Percentiles rank a stretch among this genome's conserved stretches.
Evolutionary conservation across 2,797 vertebrate species (phyloP).

Genomic region (Poeciliopsis gracilis): DNA sequence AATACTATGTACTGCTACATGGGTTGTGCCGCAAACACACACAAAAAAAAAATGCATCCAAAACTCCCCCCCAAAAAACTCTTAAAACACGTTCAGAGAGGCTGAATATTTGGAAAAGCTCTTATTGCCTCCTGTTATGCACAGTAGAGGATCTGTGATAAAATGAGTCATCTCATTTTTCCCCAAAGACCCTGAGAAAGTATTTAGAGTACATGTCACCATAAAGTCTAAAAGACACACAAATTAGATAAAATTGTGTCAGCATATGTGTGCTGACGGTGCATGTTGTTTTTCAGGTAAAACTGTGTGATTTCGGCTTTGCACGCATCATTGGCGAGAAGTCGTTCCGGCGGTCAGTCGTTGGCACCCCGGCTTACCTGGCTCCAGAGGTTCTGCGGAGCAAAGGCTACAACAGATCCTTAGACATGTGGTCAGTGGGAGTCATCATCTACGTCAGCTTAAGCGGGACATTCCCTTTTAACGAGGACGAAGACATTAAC

Average conservation of each 20-base stretch:
- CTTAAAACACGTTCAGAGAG: neutral
- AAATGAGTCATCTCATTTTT: neutral
- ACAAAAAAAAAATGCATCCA: neutral
- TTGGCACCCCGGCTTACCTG: slow-evolving; percentile 95
- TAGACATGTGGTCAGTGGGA: slow-evolving; percentile 99
- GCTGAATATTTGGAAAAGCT: neutral
- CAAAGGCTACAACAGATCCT: slow-evolving; percentile 97
- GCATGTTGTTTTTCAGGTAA: slow-evolving; percentile 82
- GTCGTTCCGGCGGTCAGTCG: slow-evolving; percentile 96
- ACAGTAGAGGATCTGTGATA: neutral
- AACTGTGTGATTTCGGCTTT: slow-evolving; percentile 97
- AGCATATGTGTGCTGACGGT: neutral
- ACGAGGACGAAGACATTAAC: slow-evolving; percentile 97
- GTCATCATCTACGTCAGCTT: slow-evolving; percentile 97
- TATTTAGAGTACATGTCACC: neutral
- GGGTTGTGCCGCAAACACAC: neutral
- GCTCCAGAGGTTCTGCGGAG: slow-evolving; percentile 96
- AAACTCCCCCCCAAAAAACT: neutral
- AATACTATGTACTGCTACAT: neutral
- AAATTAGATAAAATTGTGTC: neutral
- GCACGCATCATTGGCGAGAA: slow-evolving; percentile 99
- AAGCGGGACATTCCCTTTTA: slow-evolving; percentile 97
- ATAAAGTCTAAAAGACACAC: neutral
- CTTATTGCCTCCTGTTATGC: neutral
- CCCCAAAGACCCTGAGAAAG: neutral